These are phyloP conservation scores for Drosophila glabriapex DNA, from an alignment of 2,888 invertebrate species.

Conservation along the genomic window DNA sequence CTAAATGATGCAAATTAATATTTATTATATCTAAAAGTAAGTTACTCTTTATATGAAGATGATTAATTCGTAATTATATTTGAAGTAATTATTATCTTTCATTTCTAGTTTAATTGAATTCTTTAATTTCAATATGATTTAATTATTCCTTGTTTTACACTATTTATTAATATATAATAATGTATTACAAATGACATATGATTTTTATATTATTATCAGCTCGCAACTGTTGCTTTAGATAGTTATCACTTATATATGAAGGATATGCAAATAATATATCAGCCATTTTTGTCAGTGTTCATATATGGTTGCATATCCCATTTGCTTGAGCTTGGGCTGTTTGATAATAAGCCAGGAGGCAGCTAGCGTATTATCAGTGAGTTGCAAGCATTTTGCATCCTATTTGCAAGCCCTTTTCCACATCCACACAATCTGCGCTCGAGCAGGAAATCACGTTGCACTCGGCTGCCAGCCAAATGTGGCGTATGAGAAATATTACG, in stretches of 20 bases:
- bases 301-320: slow-evolving; percentile 23
- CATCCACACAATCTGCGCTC: slow-evolving; percentile 20
- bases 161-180: not conserved
- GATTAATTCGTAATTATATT: not conserved
- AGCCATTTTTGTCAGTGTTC: not conserved
- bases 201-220: not conserved
- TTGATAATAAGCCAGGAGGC: slow-evolving; percentile 37
- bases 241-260: not conserved
- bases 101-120: too few relatives aligned
- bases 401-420: slow-evolving; percentile 44
- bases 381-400: slow-evolving; percentile 83
- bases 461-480: slow-evolving; percentile 47
- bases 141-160: not conserved
- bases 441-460: slow-evolving; percentile 76
- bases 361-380: slow-evolving; percentile 76
- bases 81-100: too few relatives aligned
- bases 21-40: not conserved
- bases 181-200: not conserved
- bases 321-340: slow-evolving; percentile 23
- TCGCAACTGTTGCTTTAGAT: not conserved
- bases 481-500: slow-evolving; percentile 77
- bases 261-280: not conserved
- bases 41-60: not conserved
- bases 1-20: not conserved
- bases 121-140: not conserved